Percentiles rank a stretch among this genome's conserved stretches.
Evolutionary conservation across 2,797 vertebrate genomes (phyloP).

Genomic region (Sphaeramia orbicularis): DNA sequence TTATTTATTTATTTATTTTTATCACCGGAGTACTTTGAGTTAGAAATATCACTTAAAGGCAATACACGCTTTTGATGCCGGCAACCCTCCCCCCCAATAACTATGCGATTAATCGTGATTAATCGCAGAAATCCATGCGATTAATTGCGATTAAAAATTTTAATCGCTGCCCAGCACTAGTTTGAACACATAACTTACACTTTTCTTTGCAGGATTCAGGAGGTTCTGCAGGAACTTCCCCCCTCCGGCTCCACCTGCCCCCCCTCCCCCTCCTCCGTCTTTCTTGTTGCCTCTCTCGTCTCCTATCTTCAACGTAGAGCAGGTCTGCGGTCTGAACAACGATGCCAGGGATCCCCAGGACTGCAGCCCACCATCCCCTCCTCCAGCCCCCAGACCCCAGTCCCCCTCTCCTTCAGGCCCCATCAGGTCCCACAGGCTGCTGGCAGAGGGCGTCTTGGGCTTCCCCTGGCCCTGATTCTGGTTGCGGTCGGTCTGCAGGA

Average conservation of each 20-base stretch:
- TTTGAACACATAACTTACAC: slow-evolving; percentile 70
- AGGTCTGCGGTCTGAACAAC: slow-evolving; percentile 86
- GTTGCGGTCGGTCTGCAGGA: slow-evolving; percentile 75
- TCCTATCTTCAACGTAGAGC: slow-evolving; percentile 86
- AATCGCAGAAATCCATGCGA: too few species aligned
- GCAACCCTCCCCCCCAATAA: too few species aligned
- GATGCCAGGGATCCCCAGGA: slow-evolving; percentile 89
- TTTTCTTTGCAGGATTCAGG: slow-evolving; percentile 85
- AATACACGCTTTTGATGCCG: too few species aligned
- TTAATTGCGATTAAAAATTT: too few species aligned
- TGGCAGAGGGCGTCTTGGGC: slow-evolving; percentile 80
- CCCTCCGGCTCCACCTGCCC: slow-evolving; percentile 67
- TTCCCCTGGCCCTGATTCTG: slow-evolving; percentile 67
- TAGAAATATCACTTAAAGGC: too few species aligned
- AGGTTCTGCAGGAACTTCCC: slow-evolving; percentile 87
- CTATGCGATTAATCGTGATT: too few species aligned
- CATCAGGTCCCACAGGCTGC: slow-evolving; percentile 83
- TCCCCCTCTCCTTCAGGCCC: slow-evolving; percentile 79
- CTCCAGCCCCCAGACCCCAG: slow-evolving; percentile 74
- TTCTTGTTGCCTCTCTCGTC: slow-evolving; percentile 84
- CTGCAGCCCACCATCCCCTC: slow-evolving; percentile 80
- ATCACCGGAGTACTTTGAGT: too few species aligned
- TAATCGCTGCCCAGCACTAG: too few species aligned
- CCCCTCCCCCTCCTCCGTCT: slow-evolving; percentile 69
- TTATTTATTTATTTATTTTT: too few species aligned